Evolutionary conservation across 2,797 vertebrate genomes (phyloP).

Genomic region (Orestias chungarensis): DNA sequence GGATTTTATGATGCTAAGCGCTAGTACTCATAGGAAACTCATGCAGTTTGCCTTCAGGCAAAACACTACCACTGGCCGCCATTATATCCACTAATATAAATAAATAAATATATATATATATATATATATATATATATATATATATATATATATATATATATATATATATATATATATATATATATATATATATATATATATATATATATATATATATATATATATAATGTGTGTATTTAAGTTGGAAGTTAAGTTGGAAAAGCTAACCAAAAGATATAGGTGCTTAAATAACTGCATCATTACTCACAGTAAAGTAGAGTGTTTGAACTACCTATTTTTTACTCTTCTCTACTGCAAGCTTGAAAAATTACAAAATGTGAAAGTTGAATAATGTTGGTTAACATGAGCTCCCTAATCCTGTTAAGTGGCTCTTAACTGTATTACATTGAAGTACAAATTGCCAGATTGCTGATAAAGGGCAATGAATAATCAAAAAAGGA

Average conservation of each 20-base stretch:
- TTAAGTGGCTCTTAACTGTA: constrained; percentile 58
- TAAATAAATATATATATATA: no score
- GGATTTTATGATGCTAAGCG: no score
- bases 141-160: no score
- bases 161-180: no score
- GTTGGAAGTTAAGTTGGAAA: constrained; percentile 20
- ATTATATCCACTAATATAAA: no score
- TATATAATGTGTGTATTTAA: no score
- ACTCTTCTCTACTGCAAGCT: constrained; percentile 33
- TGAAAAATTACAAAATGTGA: constrained; percentile 54
- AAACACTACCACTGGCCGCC: no score
- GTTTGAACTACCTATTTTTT: constrained; percentile 27
- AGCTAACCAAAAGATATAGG: constrained; percentile 42
- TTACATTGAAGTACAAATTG: constrained; percentile 71
- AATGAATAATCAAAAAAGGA: constrained; percentile 68
- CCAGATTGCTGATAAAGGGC: constrained; percentile 61
- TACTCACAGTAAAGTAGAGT: constrained; percentile 48
- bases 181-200: no score
- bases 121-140: no score
- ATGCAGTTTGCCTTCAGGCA: no score
- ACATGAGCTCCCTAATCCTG: constrained; percentile 55
- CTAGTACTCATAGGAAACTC: no score
- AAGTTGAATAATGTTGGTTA: constrained; percentile 59
- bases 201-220: no score
- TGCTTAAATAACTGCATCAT: constrained; percentile 49